phyloP scores from a whole-genome alignment of 92 coral and sea anemone species.

The Epizoanthus ramosus region DNA sequence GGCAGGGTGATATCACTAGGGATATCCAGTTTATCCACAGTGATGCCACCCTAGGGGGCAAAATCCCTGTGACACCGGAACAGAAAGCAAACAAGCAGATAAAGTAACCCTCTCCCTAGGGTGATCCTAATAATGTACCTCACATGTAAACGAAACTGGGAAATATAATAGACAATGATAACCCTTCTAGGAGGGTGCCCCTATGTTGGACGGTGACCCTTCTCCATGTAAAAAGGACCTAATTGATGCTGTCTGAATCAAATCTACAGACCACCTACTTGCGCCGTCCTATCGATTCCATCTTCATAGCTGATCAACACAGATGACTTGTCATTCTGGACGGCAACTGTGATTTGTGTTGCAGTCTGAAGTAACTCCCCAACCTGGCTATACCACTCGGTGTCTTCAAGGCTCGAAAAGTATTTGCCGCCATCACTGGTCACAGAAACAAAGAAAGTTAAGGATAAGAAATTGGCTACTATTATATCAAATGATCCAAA shows the following conservation, averaged over 20 bases:
- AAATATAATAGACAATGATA: no score
- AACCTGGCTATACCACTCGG: conserved; percentile 90
- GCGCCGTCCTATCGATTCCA: conserved; percentile 93
- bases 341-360: conserved; percentile 88
- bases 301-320: conserved; percentile 96
- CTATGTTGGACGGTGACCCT: no score
- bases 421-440: conserved; percentile 88
- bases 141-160: no score
- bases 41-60: no score
- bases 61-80: no score
- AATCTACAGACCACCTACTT: conserved; percentile 56
- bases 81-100: no score
- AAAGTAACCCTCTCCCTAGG: no score
- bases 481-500: not conserved
- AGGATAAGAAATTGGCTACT: no score
- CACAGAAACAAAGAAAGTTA: not conserved
- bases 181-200: no score
- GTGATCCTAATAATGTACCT: no score
- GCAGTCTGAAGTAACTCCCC: conserved; percentile 93
- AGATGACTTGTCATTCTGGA: conserved; percentile 88
- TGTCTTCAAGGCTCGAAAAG: conserved; percentile 84
- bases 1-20: no score
- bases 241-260: not conserved
- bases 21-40: no score
- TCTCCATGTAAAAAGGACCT: not conserved